These are phyloP conservation scores for Lynx canadensis DNA, from an alignment of 2,113 vertebrate species.

Conservation along the genomic window DNA sequence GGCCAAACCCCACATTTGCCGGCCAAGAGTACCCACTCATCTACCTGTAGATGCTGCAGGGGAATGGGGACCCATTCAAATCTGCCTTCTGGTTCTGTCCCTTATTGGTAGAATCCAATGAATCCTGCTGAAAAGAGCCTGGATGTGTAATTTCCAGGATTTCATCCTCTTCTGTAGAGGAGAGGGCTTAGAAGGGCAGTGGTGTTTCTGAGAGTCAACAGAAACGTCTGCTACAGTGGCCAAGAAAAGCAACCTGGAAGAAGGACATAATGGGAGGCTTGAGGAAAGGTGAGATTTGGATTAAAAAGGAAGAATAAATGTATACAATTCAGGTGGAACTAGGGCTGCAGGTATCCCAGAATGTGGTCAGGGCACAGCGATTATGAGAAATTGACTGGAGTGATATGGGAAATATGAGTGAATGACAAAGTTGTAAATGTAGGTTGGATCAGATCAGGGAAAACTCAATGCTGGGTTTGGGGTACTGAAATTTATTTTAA, in stretches of 20 bases:
- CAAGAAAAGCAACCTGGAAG: not conserved
- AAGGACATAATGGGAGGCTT: not conserved
- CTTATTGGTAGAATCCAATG: not conserved
- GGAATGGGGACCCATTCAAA: not conserved
- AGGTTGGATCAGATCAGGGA: not conserved
- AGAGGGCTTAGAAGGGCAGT: not conserved
- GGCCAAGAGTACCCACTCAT: accelerated
- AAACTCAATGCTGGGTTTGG: not conserved
- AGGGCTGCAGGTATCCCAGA: not conserved
- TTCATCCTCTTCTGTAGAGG: not conserved
- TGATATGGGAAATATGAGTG: not conserved
- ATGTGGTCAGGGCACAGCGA: too few relatives aligned
- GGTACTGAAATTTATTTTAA: not conserved
- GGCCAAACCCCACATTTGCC: not conserved
- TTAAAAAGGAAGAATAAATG: not conserved
- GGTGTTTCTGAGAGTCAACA: not conserved
- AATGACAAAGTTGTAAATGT: not conserved
- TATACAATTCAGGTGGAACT: not conserved
- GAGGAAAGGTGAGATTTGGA: not conserved
- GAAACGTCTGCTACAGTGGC: not conserved
- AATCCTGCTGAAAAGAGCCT: not conserved
- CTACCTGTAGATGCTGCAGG: not conserved
- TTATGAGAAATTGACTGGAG: not conserved
- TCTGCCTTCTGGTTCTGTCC: not conserved
- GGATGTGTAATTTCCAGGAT: not conserved